Percentiles rank a stretch among this genome's conserved stretches.
phyloP scores from a whole-genome alignment of 1,140 invertebrate genomes.

The Thaumatotibia leucotreta region DNA sequence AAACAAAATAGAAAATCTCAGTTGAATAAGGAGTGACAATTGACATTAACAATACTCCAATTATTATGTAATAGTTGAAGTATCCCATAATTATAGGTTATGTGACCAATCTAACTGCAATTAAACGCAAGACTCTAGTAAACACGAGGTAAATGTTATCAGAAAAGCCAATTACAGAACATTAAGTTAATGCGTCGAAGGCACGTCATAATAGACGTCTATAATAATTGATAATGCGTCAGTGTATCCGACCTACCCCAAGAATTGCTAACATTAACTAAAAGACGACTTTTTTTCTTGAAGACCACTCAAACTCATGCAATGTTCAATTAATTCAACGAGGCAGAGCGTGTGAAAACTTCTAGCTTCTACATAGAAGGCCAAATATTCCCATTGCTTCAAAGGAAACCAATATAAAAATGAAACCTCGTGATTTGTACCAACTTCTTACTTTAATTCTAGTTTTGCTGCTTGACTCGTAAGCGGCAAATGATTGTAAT shows the following conservation, averaged over 20 bases:
- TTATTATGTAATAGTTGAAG: no score
- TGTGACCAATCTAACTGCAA: background rate
- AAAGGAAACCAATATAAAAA: background rate
- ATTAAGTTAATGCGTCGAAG: background rate
- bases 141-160: background rate
- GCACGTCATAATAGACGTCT: background rate
- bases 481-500: background rate
- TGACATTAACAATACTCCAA: no score
- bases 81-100: no score
- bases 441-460: background rate
- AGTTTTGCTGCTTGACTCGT: background rate
- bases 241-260: background rate
- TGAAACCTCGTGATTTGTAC: background rate
- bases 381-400: background rate
- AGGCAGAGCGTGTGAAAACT: slow-evolving; percentile 9
- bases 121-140: background rate
- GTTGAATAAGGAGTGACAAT: no score
- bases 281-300: background rate
- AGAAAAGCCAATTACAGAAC: background rate
- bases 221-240: background rate
- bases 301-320: background rate
- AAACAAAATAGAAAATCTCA: no score
- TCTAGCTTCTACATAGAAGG: background rate
- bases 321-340: background rate
- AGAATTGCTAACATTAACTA: background rate